Evolutionary conservation across 1,140 invertebrate genomes (phyloP).

Genomic region (Megalonaias nervosa): DNA sequence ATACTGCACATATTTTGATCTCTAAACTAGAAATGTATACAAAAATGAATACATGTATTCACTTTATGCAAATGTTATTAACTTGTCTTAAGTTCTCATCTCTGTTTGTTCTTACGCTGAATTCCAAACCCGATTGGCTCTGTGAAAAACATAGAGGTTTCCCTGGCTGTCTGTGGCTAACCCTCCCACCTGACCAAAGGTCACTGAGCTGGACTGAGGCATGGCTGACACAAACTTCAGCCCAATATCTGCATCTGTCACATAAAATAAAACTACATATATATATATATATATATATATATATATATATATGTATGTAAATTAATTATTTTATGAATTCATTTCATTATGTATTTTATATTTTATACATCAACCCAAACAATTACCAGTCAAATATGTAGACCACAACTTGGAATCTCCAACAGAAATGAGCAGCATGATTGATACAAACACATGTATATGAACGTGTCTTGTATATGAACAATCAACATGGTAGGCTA

Average conservation of each 20-base stretch:
- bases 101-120: conserved; percentile 76
- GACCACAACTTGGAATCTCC: too few relatives aligned
- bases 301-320: too few relatives aligned
- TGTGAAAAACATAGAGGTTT: conserved; percentile 90
- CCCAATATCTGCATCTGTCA: conserved; percentile 4
- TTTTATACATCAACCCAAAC: too few relatives aligned
- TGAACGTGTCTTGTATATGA: too few relatives aligned
- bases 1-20: not conserved
- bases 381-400: too few relatives aligned
- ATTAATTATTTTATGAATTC: too few relatives aligned
- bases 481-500: too few relatives aligned
- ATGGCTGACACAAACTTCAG: conserved; percentile 27
- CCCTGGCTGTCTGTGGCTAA: conserved; percentile 86
- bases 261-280: too few relatives aligned
- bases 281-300: too few relatives aligned
- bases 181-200: conserved; percentile 84
- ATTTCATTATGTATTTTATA: too few relatives aligned
- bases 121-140: conserved; percentile 86
- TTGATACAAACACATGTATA: too few relatives aligned
- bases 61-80: not conserved
- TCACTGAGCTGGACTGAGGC: conserved; percentile 66
- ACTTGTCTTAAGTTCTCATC: not conserved
- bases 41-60: not conserved
- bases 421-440: too few relatives aligned
- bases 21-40: not conserved